phyloP scores from a whole-genome alignment of 2,797 vertebrate species.

The Euthynnus affinis region DNA sequence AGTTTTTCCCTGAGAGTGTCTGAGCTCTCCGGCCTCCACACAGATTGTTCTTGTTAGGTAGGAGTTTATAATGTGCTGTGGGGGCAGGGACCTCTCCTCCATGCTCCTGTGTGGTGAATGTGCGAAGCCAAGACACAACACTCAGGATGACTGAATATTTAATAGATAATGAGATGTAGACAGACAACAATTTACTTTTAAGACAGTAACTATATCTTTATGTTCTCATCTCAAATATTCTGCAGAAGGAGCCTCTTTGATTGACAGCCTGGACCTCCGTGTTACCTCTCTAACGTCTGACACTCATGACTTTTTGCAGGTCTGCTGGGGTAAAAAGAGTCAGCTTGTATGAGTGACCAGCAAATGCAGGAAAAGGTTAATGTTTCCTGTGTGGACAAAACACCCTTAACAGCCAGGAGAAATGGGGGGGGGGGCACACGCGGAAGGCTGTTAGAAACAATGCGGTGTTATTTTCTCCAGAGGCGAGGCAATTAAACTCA shows the following conservation, averaged over 20 bases:
- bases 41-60: conserved; percentile 96
- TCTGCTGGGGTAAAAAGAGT: conserved; percentile 31
- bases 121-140: conserved; percentile 27
- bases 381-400: conserved; percentile 78
- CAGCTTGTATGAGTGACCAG: conserved; percentile 43
- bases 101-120: conserved; percentile 59
- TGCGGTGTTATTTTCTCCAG: conserved; percentile 54
- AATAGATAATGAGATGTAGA: too few relatives aligned
- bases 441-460: conserved; percentile 58
- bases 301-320: conserved; percentile 35
- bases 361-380: conserved; percentile 79
- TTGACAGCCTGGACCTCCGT: not conserved
- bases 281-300: conserved; percentile 13
- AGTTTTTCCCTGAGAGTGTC: conserved; percentile 62
- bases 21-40: conserved; percentile 71
- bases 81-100: conserved; percentile 72
- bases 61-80: conserved; percentile 83
- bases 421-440: conserved; percentile 17
- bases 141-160: conserved; percentile 3
- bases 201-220: too few relatives aligned
- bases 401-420: conserved; percentile 38
- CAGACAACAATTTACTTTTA: too few relatives aligned
- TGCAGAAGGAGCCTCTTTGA: not conserved
- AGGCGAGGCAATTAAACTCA: conserved; percentile 55
- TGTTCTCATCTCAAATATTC: not conserved